Conservation (phyloP, 2,888 invertebrate species). For the Electrophaes corylata region DNA sequence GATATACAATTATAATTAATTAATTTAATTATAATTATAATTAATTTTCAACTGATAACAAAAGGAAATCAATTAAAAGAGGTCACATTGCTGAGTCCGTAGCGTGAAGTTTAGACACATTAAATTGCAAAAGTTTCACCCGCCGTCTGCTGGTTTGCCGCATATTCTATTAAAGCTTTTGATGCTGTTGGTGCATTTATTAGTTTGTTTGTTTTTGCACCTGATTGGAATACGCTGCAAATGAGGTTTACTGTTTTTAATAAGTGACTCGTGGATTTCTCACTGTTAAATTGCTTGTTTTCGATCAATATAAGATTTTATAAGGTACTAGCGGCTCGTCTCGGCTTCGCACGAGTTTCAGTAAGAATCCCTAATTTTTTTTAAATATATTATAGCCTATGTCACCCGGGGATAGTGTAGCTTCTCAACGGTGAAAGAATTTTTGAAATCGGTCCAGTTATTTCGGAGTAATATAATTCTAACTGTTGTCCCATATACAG, state of each 20-base stretch:
- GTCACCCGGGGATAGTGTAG: too few relatives aligned
- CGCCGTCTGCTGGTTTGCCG: slow-evolving; percentile 34
- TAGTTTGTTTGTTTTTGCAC: slow-evolving; percentile 33
- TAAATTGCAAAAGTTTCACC: slow-evolving; percentile 40
- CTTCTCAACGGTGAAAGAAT: too few relatives aligned
- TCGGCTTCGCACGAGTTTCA: too few relatives aligned
- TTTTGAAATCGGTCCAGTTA: too few relatives aligned
- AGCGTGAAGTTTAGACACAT: slow-evolving; percentile 34
- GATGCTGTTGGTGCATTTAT: slow-evolving; percentile 37
- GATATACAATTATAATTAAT: too few relatives aligned
- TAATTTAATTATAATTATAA: not conserved
- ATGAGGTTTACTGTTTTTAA: slow-evolving; percentile 21
- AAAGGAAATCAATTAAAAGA: slow-evolving; percentile 33
- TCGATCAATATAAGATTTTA: not conserved
- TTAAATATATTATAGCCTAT: too few relatives aligned
- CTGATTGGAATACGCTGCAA: slow-evolving; percentile 23
- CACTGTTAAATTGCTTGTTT: not conserved
- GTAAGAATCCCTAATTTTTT: too few relatives aligned
- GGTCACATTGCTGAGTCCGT: slow-evolving; percentile 26
- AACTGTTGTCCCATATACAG: too few relatives aligned
- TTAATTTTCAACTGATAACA: slow-evolving; percentile 25
- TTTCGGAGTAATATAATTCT: too few relatives aligned
- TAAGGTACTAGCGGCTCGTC: too few relatives aligned
- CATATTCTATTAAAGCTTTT: slow-evolving; percentile 41
- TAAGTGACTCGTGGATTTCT: slow-evolving; percentile 12